These are phyloP conservation scores for Trichogramma evanescens DNA, from an alignment of 2,888 invertebrate species.

Conservation along the genomic window DNA sequence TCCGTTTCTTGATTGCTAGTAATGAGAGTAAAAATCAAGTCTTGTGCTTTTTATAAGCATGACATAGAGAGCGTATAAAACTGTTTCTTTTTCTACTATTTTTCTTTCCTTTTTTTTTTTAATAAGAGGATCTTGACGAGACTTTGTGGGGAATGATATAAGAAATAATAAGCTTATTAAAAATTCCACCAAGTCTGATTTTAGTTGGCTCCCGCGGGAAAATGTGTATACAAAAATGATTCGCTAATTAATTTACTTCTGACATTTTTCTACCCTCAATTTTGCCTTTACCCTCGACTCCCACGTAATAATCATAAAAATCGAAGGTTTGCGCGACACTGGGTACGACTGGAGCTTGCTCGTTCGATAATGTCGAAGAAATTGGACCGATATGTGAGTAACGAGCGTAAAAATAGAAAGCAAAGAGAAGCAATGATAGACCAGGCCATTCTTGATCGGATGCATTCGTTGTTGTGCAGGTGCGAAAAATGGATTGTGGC, in stretches of 20 bases:
- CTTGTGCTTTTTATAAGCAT: neutral
- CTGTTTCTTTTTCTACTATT: too few species aligned
- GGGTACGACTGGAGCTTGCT: conserved; percentile 94
- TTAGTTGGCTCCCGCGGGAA: conserved; percentile 18
- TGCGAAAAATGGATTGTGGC: conserved; percentile 78
- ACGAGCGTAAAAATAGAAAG: neutral
- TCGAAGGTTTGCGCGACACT: conserved; percentile 84
- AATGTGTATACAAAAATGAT: neutral
- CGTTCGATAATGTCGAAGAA: conserved; percentile 81
- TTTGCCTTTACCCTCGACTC: too few species aligned
- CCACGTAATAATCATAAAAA: conserved; percentile 14
- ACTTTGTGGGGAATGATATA: too few species aligned
- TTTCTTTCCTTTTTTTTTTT: too few species aligned
- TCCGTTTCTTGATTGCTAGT: neutral
- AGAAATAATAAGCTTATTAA: neutral
- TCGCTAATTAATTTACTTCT: neutral
- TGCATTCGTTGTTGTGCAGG: conserved; percentile 45
- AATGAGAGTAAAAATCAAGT: neutral
- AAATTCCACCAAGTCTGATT: neutral
- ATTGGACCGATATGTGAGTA: conserved; percentile 57
- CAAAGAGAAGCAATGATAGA: neutral
- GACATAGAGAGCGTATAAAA: too few species aligned
- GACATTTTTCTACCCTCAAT: neutral
- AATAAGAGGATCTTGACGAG: too few species aligned
- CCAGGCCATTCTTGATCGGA: neutral